Percentiles rank a stretch among this genome's conserved stretches.
Evolutionary conservation across 2,113 vertebrate genomes (phyloP).

Genomic region (Chaetorhynchus papuensis): DNA sequence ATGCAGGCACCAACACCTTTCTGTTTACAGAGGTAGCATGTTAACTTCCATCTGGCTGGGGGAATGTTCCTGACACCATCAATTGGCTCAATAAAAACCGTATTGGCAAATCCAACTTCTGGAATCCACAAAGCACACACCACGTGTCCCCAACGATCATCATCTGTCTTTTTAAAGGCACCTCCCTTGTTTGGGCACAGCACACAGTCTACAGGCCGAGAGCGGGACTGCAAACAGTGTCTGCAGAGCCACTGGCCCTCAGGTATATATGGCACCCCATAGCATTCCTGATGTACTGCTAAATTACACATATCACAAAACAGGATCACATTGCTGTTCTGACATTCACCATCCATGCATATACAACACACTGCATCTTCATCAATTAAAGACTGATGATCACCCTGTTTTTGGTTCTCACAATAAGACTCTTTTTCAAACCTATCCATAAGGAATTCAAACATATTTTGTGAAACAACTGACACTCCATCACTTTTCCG

Average conservation of each 20-base stretch:
- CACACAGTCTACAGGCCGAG: conserved; percentile 85
- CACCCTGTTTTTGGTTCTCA: conserved; percentile 88
- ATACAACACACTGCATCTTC: conserved; percentile 96
- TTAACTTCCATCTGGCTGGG: conserved; percentile 94
- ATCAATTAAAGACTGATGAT: conserved; percentile 85
- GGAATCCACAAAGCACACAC: conserved; percentile 98
- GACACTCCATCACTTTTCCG: conserved; percentile 86
- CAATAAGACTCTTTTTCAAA: conserved; percentile 93
- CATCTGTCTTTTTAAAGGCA: conserved; percentile 95
- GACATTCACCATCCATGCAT: conserved; percentile 93
- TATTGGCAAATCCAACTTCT: conserved; percentile 96
- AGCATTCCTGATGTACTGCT: conserved; percentile 97
- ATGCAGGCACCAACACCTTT: conserved; percentile 95
- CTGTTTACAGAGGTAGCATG: conserved; percentile 98
- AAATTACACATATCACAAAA: conserved; percentile 95
- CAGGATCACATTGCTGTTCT: conserved; percentile 95
- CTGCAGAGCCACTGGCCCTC: conserved; percentile 98
- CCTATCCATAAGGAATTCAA: conserved; percentile 95
- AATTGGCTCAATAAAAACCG: conserved; percentile 96
- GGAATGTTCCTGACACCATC: conserved; percentile 94
- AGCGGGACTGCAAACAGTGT: conserved; percentile 89
- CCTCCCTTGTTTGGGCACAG: conserved; percentile 95
- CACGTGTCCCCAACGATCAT: conserved; percentile 96
- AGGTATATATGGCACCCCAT: conserved; percentile 96
- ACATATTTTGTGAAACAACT: conserved; percentile 89